These are phyloP conservation scores for Watsonalla cultraria DNA, from an alignment of 2,888 invertebrate genomes.

Conservation along the genomic window DNA sequence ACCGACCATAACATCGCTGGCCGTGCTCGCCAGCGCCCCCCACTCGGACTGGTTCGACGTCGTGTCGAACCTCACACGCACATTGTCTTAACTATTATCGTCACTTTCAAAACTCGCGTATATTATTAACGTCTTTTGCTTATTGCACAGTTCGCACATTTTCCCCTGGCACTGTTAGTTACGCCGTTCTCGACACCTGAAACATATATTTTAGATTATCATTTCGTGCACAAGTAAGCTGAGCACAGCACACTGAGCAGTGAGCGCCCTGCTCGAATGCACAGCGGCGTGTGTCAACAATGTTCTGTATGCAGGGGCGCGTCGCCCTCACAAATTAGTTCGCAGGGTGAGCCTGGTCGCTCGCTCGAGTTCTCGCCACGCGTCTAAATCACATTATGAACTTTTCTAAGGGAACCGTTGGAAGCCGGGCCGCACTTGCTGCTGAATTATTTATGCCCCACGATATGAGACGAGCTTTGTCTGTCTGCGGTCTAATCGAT, in stretches of 20 bases:
- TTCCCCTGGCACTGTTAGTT: conserved; percentile 22
- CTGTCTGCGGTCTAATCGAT: conserved; percentile 46
- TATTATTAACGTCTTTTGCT: conserved; percentile 32
- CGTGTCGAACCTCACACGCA: conserved; percentile 58
- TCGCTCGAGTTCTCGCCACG: conserved; percentile 31
- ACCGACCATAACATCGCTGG: conserved; percentile 76
- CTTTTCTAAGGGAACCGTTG: conserved; percentile 38
- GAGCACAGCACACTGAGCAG: conserved; percentile 2
- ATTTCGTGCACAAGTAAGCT: conserved; percentile 16
- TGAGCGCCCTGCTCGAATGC: conserved; percentile 33
- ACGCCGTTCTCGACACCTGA: conserved; percentile 32
- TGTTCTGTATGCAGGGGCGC: conserved; percentile 45
- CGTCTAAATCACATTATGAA: conserved; percentile 53
- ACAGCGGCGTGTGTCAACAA: conserved; percentile 28
- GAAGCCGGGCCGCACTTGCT: conserved; percentile 6
- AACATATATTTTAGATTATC: conserved; percentile 28
- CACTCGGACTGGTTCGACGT: conserved; percentile 65
- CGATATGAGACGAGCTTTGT: conserved; percentile 40
- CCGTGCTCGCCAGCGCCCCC: conserved; percentile 68
- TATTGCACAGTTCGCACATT: conserved; percentile 44
- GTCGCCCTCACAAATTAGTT: conserved; percentile 44
- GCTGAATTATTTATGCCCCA: conserved; percentile 49
- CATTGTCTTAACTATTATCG: conserved; percentile 55
- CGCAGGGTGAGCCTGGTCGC: conserved; percentile 24
- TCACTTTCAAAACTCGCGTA: conserved; percentile 41